Base-by-base conservation (phyloP, 1,140 invertebrate genomes). In the Eufriesea mexicana region DNA sequence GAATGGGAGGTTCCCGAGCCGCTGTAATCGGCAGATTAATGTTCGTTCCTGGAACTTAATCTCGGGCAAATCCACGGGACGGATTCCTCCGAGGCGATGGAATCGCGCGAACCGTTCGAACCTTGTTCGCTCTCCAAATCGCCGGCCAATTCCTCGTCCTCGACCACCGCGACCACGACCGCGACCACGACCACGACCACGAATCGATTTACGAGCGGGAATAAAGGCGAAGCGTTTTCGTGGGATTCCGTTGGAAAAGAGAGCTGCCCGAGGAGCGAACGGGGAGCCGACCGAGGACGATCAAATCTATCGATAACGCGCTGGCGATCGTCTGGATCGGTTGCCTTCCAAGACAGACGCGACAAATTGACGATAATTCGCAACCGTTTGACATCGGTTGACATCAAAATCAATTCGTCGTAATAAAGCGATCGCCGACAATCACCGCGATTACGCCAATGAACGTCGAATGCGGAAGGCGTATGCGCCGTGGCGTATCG, bases 11-110 rank as follows among this genome's bases (percentile, higher is more conserved):
- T 91, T 89, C 92, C 89, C 84, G 86, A 87, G 89, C 86, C 92
- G 87, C 90, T 93, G 93, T 94, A 94, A 94, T 93, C 93, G 93
- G 91, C 91, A 93, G 93, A 94, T 93, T 93, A 94, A 94, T 94
- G 93, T 92, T 85, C 89, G 86, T 87, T 88, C 84, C 86, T 89
- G 90, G 86, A 85, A 86, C 78, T 87, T 86, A 90, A 91, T 91
- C 87, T 85, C 79, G 75, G 64, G 18, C 78, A 49, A 78, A 49
- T 61, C 61, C 79, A 12, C 6, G 14, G 73, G 64, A 79, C 54
- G 81, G 49, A 89, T 62, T 71, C 71, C 73, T 70, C 20, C 57
- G 47, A 62, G 59, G 45, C 79, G 54, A 0, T 54, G 68, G n/a
- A 20, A 6, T n/a, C 49, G 45, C 23, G 47, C 80, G 68, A 62